Base-by-base conservation (phyloP, 1,140 invertebrate genomes). In the Drosophila kikkawai region DNA sequence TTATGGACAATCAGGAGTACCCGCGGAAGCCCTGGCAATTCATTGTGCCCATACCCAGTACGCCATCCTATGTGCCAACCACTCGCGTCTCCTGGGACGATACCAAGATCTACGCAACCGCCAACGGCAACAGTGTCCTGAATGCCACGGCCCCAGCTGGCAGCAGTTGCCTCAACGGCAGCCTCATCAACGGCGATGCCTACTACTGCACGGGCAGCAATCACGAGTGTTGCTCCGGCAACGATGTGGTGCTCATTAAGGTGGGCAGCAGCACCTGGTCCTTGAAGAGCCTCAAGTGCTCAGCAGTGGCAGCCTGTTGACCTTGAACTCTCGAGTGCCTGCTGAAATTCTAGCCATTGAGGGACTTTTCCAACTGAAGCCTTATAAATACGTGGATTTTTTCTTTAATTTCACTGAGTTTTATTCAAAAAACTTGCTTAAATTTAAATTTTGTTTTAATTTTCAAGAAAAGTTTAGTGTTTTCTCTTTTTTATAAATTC, bases 211-310 rank as follows among this genome's bases (percentile, higher is more conserved):
- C 80, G 39, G 91, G 91, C 65, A 91, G 77, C 63, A 92, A 92
- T 78, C 90, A 92, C 26, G 92, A 93, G 65, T 92, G 88, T 44
- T 91, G 90, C 57, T 83, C 83, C 50, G 90, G 86, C 76, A 92
- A 93, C 82, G 92, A 93, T 81, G 81, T 93, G 76, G 92, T 93
- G 71, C 82, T 92, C 76, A 93, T 93, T 79, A 93, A 93, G 92
- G 92, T 93, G 79, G 84, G 81, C 59, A 58, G 11, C 57, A 7
- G 53, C 59, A 58, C 17, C 63, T 11, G 58, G 59, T 71, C 13
- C 51, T 85, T 36, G 32, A 63, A 32, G 8, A 36, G 57, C 32
- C 32, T 63, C 22, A 63, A 64, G 42, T 15, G 63, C 57, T 61
- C 12, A 63, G 11, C 48, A 50, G 58, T 42, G 45, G 51, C 26